Percentiles rank a stretch among this genome's conserved stretches.
phyloP scores from a whole-genome alignment of 2,797 vertebrate species.

The Corythornis leucogaster region DNA sequence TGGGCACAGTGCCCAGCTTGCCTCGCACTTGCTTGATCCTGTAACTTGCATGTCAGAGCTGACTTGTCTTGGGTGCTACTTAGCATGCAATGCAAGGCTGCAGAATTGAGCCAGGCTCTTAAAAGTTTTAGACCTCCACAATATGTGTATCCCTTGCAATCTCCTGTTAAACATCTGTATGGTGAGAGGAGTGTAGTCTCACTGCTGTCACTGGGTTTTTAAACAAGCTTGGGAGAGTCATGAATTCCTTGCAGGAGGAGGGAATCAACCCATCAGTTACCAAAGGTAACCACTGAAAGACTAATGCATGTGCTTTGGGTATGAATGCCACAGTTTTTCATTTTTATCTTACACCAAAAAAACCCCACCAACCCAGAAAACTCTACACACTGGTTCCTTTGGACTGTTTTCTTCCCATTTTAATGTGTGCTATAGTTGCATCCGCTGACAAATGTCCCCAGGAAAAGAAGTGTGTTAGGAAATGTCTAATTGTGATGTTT shows the following conservation, averaged over 20 bases:
- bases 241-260: background rate
- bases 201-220: background rate
- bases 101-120: background rate
- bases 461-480: background rate
- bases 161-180: background rate
- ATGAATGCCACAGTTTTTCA: background rate
- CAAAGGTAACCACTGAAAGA: background rate
- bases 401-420: background rate
- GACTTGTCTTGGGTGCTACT: background rate
- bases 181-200: background rate
- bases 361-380: background rate
- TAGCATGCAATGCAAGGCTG: fast-evolving
- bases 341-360: background rate
- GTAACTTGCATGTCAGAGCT: background rate
- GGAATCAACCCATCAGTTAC: background rate
- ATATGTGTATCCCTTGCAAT: background rate
- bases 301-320: background rate
- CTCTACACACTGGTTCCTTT: background rate
- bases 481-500: slow-evolving; percentile 29
- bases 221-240: background rate
- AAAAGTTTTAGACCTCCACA: background rate
- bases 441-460: background rate
- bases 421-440: background rate
- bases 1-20: background rate
- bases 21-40: background rate